phyloP scores from a whole-genome alignment of 2,113 vertebrate species.

The Mobula hypostoma region DNA sequence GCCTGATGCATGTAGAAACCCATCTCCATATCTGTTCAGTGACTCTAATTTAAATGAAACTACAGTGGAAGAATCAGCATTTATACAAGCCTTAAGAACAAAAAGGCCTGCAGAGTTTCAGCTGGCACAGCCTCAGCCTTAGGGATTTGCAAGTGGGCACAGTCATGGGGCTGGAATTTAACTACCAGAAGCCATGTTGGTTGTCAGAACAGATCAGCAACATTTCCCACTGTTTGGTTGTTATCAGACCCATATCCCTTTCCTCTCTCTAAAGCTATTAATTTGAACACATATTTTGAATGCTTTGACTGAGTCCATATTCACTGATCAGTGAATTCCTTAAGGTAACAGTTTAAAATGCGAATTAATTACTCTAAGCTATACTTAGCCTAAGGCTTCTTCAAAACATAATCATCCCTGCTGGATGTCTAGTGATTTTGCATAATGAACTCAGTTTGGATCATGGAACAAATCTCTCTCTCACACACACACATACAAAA shows the following conservation, averaged over 20 bases:
- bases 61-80: neutral
- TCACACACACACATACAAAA: neutral
- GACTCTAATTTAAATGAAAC: neutral
- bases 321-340: slow-evolving; percentile 17
- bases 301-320: neutral
- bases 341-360: neutral
- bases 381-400: slow-evolving; percentile 12
- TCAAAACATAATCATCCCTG: slow-evolving; percentile 20
- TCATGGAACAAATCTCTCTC: neutral
- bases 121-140: neutral
- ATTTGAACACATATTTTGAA: neutral
- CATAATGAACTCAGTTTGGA: neutral
- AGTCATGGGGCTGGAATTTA: neutral
- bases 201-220: neutral
- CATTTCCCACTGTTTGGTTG: neutral
- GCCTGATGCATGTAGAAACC: neutral
- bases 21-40: neutral
- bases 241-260: neutral
- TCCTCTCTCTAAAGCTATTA: neutral
- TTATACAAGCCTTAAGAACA: no score
- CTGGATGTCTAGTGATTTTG: neutral
- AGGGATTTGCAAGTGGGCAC: neutral
- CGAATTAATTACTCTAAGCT: slow-evolving; percentile 17
- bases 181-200: neutral
- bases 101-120: neutral